Evolutionary conservation across 1,140 invertebrate genomes (phyloP).

Genomic region (Acromyrmex echinatior): DNA sequence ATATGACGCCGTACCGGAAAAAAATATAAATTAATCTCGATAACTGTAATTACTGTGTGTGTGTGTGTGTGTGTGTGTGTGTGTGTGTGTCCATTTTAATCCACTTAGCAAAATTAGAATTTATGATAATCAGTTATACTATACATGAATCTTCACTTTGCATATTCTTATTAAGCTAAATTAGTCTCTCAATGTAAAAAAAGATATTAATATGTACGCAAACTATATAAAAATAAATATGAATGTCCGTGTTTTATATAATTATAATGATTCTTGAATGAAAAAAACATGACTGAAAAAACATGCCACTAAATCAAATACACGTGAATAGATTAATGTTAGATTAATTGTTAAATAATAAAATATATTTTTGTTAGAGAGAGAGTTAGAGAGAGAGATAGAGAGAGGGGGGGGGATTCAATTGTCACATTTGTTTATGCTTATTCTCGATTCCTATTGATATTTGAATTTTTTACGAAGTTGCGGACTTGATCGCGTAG

Average conservation of each 20-base stretch:
- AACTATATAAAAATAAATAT: neutral
- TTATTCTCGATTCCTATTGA: neutral
- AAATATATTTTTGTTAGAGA: neutral
- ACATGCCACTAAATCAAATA: neutral
- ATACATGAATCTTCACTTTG: neutral
- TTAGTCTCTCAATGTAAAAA: neutral
- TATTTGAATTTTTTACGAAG: conserved; percentile 23
- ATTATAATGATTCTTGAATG: neutral
- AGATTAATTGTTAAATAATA: too few relatives aligned
- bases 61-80: neutral
- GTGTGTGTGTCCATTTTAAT: neutral
- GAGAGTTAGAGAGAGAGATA: too few relatives aligned
- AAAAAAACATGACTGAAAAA: neutral
- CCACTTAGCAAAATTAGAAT: neutral
- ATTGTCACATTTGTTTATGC: neutral
- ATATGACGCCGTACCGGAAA: neutral
- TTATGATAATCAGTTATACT: neutral
- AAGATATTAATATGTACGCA: neutral
- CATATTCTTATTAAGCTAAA: neutral
- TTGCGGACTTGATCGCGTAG: neutral
- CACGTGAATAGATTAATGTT: neutral
- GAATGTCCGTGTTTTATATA: neutral
- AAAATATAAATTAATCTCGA: neutral
- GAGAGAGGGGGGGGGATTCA: neutral
- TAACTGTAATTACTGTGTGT: too few relatives aligned